These are phyloP conservation scores for Drosophila picticornis DNA, from an alignment of 2,888 invertebrate species.

Conservation along the genomic window DNA sequence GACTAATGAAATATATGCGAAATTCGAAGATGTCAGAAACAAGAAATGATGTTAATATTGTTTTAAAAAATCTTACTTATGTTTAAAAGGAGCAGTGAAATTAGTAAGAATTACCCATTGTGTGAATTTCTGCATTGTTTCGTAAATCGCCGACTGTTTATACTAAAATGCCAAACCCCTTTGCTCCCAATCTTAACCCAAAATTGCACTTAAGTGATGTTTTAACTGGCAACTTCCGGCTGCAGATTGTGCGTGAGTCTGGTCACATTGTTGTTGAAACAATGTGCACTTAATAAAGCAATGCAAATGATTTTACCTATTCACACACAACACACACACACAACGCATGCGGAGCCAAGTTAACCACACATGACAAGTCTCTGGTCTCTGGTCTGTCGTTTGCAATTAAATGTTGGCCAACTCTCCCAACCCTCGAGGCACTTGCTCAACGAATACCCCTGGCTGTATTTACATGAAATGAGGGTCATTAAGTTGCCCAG, in stretches of 20 bases:
- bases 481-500: constrained; percentile 76
- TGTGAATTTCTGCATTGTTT: neutral
- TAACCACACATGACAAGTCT: constrained; percentile 51
- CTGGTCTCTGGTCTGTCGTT: constrained; percentile 13
- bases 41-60: neutral
- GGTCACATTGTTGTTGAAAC: constrained; percentile 70
- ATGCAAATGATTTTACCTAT: constrained; percentile 66
- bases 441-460: constrained; percentile 27
- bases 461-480: constrained; percentile 61
- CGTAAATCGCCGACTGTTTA: neutral
- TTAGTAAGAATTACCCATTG: neutral
- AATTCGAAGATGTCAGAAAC: neutral
- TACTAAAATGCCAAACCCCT: neutral
- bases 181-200: constrained; percentile 6
- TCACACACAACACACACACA: constrained; percentile 48
- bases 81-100: neutral
- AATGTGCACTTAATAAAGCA: constrained; percentile 73
- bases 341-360: constrained; percentile 34
- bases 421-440: constrained; percentile 22
- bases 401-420: constrained; percentile 62
- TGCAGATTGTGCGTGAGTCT: constrained; percentile 50
- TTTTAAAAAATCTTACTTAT: neutral
- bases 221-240: constrained; percentile 66
- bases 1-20: neutral
- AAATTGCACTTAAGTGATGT: constrained; percentile 72